phyloP scores from a whole-genome alignment of 2,888 invertebrate genomes.

The Eupithecia inturbata region DNA sequence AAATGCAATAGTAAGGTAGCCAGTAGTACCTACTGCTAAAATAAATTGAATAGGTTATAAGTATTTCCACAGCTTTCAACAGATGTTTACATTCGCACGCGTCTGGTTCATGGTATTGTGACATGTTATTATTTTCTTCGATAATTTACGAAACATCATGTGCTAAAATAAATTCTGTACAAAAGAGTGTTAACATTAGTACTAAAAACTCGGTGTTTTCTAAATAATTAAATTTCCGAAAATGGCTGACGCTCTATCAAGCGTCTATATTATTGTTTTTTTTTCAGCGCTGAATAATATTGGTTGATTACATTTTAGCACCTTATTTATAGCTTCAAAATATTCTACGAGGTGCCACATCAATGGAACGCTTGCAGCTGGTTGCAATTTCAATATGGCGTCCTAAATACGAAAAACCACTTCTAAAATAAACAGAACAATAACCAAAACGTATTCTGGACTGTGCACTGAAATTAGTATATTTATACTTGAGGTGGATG shows the following conservation, averaged over 20 bases:
- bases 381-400: slow-evolving; percentile 44
- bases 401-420: slow-evolving; percentile 52
- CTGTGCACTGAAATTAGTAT: slow-evolving; percentile 75
- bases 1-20: background rate
- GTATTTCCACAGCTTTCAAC: slow-evolving; percentile 37
- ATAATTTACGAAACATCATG: slow-evolving; percentile 36
- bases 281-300: background rate
- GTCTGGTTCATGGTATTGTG: slow-evolving; percentile 42
- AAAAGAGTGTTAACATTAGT: background rate
- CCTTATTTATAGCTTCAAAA: background rate
- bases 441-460: slow-evolving; percentile 75
- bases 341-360: background rate
- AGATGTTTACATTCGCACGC: slow-evolving; percentile 40
- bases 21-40: background rate
- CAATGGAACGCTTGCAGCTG: background rate
- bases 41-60: background rate
- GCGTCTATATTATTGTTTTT: background rate
- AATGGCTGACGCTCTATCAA: background rate
- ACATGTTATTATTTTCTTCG: slow-evolving; percentile 45
- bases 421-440: slow-evolving; percentile 63
- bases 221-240: background rate
- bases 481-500: slow-evolving; percentile 79
- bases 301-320: background rate
- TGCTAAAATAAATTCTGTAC: slow-evolving; percentile 22
- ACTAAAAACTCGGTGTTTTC: background rate